Conservation (phyloP, 2,113 vertebrate genomes). For the Antigone vipio region DNA sequence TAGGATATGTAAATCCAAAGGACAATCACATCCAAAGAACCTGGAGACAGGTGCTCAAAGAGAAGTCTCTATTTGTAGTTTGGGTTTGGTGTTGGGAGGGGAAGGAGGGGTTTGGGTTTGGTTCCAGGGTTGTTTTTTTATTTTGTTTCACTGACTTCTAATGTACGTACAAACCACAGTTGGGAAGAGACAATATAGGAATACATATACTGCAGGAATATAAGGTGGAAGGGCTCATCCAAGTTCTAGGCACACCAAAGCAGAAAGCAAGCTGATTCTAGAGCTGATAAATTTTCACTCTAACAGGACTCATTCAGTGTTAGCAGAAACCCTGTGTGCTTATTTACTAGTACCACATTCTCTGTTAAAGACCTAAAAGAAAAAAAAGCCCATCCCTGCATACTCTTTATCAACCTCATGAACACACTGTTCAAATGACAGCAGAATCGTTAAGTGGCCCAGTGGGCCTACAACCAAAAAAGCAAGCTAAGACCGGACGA, state of each 20-base stretch:
- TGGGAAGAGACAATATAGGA: background rate
- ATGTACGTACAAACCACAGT: rapidly evolving
- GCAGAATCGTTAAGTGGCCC: conserved; percentile 13
- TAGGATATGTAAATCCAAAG: background rate
- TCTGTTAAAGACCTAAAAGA: background rate
- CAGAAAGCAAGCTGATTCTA: background rate
- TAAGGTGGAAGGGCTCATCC: background rate
- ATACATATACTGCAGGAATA: background rate
- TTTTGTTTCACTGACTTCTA: background rate
- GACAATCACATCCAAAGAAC: background rate
- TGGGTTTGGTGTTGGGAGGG: background rate
- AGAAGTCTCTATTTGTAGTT: background rate
- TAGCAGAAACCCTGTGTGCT: background rate
- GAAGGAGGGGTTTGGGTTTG: background rate
- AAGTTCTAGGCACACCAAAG: background rate
- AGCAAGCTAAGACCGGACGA: background rate
- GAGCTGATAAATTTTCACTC: background rate
- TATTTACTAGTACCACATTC: background rate
- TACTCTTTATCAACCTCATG: background rate
- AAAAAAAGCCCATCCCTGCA: background rate
- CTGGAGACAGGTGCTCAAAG: background rate
- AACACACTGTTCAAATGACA: background rate
- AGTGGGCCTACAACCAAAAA: conserved; percentile 33
- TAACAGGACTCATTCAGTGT: background rate
- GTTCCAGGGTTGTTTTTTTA: background rate